phyloP scores from a whole-genome alignment of 2,113 vertebrate species.

The Cathartes aura region DNA sequence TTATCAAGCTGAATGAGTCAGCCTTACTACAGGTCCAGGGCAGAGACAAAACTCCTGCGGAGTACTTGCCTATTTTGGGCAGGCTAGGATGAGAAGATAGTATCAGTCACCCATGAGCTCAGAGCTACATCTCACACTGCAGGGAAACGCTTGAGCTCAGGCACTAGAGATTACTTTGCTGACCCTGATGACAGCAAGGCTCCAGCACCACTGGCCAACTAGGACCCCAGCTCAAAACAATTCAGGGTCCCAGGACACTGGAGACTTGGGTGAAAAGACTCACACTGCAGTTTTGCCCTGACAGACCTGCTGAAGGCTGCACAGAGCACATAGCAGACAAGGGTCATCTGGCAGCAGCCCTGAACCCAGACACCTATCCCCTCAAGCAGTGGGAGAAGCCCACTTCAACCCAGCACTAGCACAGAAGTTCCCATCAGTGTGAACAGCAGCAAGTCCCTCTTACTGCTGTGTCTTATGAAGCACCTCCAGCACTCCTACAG shows the following conservation, averaged over 20 bases:
- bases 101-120: background rate
- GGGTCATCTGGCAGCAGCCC: background rate
- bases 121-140: background rate
- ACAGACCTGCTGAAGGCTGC: background rate
- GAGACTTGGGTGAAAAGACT: background rate
- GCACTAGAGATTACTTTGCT: background rate
- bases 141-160: background rate
- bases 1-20: constrained; percentile 55
- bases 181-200: background rate
- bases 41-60: background rate
- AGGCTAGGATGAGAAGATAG: background rate
- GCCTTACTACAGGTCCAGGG: background rate
- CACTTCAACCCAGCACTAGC: background rate
- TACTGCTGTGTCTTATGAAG: background rate
- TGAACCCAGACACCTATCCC: background rate
- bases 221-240: background rate
- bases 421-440: background rate
- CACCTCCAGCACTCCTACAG: background rate
- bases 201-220: background rate
- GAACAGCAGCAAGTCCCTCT: background rate
- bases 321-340: background rate
- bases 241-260: background rate
- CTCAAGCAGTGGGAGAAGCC: background rate
- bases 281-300: background rate
- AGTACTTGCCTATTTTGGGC: background rate